These are phyloP conservation scores for Thalassarche chlororhynchos DNA, from an alignment of 2,113 vertebrate genomes.

Conservation along the genomic window DNA sequence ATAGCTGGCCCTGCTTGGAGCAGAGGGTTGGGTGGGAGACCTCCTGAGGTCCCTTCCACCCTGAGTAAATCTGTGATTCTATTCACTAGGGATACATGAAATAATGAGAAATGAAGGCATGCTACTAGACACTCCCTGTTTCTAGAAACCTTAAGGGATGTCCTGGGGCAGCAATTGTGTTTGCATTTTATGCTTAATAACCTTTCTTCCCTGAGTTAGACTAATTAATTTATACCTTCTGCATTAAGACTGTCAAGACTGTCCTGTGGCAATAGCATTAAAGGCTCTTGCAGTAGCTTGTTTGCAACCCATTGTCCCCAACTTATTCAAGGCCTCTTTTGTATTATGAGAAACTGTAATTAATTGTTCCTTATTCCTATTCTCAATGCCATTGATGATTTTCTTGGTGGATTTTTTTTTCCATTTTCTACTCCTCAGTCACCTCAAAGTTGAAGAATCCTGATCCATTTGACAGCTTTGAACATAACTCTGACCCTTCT, in stretches of 20 bases:
- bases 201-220: neutral
- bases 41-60: neutral
- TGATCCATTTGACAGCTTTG: neutral
- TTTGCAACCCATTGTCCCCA: neutral
- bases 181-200: neutral
- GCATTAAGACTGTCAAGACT: neutral
- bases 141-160: neutral
- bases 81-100: neutral
- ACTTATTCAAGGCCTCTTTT: neutral
- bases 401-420: neutral
- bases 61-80: neutral
- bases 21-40: neutral
- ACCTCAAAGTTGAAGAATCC: neutral
- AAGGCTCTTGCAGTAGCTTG: neutral
- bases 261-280: neutral
- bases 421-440: neutral
- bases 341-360: neutral
- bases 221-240: neutral
- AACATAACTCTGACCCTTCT: neutral
- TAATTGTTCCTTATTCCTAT: neutral
- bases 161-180: neutral
- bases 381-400: neutral
- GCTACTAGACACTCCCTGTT: neutral
- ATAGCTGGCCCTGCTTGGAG: neutral
- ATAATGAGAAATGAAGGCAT: neutral